phyloP scores from a whole-genome alignment of 1,140 invertebrate genomes.

The Scylla paramamosain region DNA sequence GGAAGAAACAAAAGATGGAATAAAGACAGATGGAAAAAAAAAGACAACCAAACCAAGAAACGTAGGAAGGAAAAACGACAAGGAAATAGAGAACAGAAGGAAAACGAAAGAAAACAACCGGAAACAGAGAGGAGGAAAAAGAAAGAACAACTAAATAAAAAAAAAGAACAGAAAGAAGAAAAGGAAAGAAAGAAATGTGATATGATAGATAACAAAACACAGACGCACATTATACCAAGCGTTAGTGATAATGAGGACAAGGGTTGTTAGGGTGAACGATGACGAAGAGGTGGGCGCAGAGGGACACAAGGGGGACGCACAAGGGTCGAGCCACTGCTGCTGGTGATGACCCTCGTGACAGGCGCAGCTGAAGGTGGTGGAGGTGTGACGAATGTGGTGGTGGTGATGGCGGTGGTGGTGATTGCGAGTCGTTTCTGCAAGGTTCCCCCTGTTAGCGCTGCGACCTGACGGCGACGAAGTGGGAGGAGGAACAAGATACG shows the following conservation, averaged over 20 bases:
- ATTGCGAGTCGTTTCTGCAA: neutral
- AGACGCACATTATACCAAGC: no score
- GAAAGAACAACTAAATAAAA: neutral
- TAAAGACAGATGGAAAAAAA: neutral
- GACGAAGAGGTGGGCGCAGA: neutral
- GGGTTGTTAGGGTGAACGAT: neutral
- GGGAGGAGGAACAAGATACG: neutral
- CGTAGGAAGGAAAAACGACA: no score
- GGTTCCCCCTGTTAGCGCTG: neutral
- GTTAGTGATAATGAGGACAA: neutral
- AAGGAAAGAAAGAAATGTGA: no score
- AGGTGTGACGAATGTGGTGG: neutral
- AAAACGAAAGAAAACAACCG: no score
- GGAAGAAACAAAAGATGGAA: neutral
- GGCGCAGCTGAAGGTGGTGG: neutral
- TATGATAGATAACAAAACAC: no score
- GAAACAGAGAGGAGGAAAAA: no score
- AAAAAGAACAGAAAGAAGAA: neutral
- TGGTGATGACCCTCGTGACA: neutral
- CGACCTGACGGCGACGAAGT: neutral
- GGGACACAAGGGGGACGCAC: neutral
- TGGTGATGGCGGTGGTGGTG: neutral
- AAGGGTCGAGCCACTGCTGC: no score
- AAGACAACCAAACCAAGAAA: no score
- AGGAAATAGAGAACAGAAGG: no score